These are phyloP conservation scores for Solen grandis DNA, from an alignment of 1,140 invertebrate species.

Conservation along the genomic window DNA sequence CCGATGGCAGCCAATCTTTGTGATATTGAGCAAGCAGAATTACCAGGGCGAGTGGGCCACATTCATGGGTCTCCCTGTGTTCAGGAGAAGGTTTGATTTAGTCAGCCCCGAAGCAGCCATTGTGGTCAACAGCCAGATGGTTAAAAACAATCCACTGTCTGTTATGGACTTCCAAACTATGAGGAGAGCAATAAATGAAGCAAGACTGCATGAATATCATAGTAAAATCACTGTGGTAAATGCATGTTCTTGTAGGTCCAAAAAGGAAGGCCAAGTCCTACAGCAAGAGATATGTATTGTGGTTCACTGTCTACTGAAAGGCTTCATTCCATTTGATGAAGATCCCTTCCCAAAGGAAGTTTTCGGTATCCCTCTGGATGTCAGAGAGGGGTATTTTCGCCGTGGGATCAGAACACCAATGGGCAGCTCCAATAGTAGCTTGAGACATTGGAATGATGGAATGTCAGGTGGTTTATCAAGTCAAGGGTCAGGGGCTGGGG, in stretches of 20 bases:
- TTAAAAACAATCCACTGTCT: constrained; percentile 5
- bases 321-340: constrained; percentile 50
- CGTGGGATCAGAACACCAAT: constrained; percentile 16
- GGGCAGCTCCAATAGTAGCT: neutral
- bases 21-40: constrained; percentile 28
- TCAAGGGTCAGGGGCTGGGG: too few species aligned
- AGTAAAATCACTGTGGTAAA: constrained; percentile 33
- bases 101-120: constrained; percentile 26
- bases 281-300: constrained; percentile 42
- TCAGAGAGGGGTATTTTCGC: constrained; percentile 42
- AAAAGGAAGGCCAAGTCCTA: constrained; percentile 24
- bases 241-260: constrained; percentile 41
- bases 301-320: constrained; percentile 41
- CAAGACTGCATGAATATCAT: constrained; percentile 26
- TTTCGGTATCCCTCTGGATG: constrained; percentile 33
- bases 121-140: constrained; percentile 32
- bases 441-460: too few species aligned
- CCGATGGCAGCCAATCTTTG: constrained; percentile 40
- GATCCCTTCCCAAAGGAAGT: constrained; percentile 42
- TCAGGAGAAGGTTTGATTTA: constrained; percentile 31
- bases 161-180: constrained; percentile 20
- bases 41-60: constrained; percentile 32
- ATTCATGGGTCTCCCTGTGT: constrained; percentile 46
- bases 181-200: constrained; percentile 7
- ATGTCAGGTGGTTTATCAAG: too few species aligned